Evolutionary conservation across 2,797 vertebrate species (phyloP).

Genomic region (Allobates femoralis): DNA sequence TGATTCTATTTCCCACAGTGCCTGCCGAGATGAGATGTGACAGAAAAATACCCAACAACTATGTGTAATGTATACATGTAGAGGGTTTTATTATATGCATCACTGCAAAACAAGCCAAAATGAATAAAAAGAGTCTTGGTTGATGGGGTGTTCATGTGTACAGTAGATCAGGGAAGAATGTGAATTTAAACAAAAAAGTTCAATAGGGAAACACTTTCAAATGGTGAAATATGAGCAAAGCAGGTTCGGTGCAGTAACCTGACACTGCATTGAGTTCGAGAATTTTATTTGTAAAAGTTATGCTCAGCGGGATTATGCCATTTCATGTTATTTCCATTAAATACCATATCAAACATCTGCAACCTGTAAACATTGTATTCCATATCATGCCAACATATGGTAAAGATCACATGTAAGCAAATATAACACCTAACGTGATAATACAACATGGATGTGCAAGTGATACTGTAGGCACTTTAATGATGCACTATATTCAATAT

Average conservation of each 20-base stretch:
- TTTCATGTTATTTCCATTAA: constrained; percentile 39
- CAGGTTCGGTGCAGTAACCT: neutral
- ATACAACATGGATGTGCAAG: constrained; percentile 21
- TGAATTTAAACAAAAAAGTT: constrained; percentile 45
- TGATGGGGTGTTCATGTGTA: constrained; percentile 47
- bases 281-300: constrained; percentile 17
- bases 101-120: constrained; percentile 57
- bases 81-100: constrained; percentile 50
- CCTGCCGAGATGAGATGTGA: constrained; percentile 51
- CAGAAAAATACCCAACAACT: constrained; percentile 53
- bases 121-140: constrained; percentile 56
- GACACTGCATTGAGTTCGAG: neutral
- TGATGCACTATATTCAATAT: neutral
- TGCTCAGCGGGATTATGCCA: constrained; percentile 19
- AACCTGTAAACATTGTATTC: constrained; percentile 45
- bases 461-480: constrained; percentile 1
- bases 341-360: constrained; percentile 44
- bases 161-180: constrained; percentile 15
- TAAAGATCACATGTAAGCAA: constrained; percentile 39
- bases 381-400: constrained; percentile 20
- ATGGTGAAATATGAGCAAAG: constrained; percentile 17
- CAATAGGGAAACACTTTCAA: constrained; percentile 34
- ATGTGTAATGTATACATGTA: constrained; percentile 57
- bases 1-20: constrained; percentile 41
- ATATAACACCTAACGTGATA: constrained; percentile 35